Evolutionary conservation across 2,797 vertebrate species (phyloP), one percentile per base, ranked within the genome.

Genomic region (Urophycis tenuis): DNA sequence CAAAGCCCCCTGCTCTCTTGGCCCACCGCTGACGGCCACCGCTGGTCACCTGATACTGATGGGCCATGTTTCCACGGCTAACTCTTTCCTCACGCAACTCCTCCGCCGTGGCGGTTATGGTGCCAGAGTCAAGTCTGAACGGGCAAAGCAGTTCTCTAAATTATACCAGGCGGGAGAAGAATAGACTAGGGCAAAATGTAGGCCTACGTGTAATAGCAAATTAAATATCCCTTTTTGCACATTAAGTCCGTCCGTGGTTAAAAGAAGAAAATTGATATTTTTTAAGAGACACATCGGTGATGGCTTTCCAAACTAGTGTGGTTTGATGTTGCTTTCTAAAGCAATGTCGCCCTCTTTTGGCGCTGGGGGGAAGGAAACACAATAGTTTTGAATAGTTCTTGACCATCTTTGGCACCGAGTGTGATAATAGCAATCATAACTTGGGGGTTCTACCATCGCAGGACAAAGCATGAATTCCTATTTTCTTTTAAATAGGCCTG

Each of bases 341-440:
- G 82, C 77, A 85, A 90, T 88, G 89, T 91, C 90, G 84, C 91
- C 91, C 88, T 87, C 91, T 89, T 89, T 85, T 87, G 91, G 88
- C 41, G 15, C 45, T 69, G 6, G 32, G 33, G 10, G 32, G 32
- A 71, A 64, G 17, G 81, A 45, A 69, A 7, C 8, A 77, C 8
- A n/a, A 39, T 10, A 75, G 33, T 36, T 36, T 4, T 60, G n/a
- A 5, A n/a, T 17, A 49, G 17, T 53, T 60, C 53, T 7, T 60
- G 53, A 25, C 8, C 7, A 25, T 25, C n/a, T 25, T 53, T 53
- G 19, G 5, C 14, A 49, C 45, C 14, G 45, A n/a, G 53, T 25
- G 8, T 60, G 19, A 9, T 60, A 60, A 60, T 60, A 60, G 19
- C 6, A 53, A 53, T 53, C 19, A 60, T n/a, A 60, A 60, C 53